A percentile compares a stretch with the other conserved stretches of the same genome.
Conservation (phyloP, 1,140 invertebrate genomes). For the Bicyclus anynana region DNA sequence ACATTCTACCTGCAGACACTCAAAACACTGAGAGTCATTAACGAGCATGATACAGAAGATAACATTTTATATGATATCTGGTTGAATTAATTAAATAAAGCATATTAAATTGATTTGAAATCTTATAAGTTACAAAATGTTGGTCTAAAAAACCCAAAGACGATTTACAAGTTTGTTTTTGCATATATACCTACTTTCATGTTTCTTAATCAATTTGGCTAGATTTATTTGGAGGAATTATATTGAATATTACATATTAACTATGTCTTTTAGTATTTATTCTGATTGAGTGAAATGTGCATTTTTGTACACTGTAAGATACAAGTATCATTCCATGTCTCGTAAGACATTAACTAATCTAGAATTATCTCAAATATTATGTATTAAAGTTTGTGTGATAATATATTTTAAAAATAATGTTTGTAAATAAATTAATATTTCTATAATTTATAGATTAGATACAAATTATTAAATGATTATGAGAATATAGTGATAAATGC, state of each 20-base stretch:
- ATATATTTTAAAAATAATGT: conserved; percentile 20
- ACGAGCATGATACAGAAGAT: conserved; percentile 83
- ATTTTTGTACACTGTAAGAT: background rate
- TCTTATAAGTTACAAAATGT: background rate
- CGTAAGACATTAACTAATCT: conserved; percentile 10
- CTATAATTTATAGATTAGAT: conserved; percentile 16
- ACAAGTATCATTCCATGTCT: conserved; percentile 13
- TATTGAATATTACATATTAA: background rate
- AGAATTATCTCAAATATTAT: conserved; percentile 23
- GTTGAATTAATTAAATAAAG: conserved; percentile 77
- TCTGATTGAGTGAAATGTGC: background rate
- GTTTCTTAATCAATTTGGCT: background rate
- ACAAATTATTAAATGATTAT: conserved; percentile 17
- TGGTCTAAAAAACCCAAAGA: background rate
- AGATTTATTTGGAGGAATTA: background rate
- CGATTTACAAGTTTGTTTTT: background rate
- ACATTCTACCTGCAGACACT: conserved; percentile 97
- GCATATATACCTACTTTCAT: background rate
- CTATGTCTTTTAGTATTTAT: background rate
- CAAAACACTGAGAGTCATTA: conserved; percentile 89
- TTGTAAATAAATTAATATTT: conserved; percentile 26
- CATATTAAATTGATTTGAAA: no score
- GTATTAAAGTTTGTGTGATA: conserved; percentile 28
- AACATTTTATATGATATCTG: conserved; percentile 89
- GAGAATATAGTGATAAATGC: conserved; percentile 10